Percentiles rank a stretch among this genome's conserved stretches.
These are phyloP conservation scores for Ophiodon elongatus DNA, from an alignment of 2,113 vertebrate genomes.

Conservation along the genomic window DNA sequence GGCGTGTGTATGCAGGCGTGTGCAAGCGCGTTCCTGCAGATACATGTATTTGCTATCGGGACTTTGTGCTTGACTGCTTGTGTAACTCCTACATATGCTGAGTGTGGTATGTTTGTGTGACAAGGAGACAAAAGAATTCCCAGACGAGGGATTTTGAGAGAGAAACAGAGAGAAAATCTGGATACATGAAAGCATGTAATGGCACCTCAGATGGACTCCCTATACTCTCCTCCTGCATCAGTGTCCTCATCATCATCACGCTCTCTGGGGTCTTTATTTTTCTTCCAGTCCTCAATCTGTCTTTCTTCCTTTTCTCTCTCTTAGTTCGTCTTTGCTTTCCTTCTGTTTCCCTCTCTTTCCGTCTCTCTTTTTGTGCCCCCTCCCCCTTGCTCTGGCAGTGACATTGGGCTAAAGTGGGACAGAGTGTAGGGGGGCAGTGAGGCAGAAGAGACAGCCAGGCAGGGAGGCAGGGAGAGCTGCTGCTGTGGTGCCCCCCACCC, in stretches of 20 bases:
- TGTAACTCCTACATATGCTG: slow-evolving; percentile 66
- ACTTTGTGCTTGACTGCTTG: slow-evolving; percentile 65
- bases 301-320: slow-evolving; percentile 15
- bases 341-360: slow-evolving; percentile 10
- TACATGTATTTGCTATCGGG: slow-evolving; percentile 48
- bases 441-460: slow-evolving; percentile 82
- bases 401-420: slow-evolving; percentile 85
- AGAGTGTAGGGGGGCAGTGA: slow-evolving; percentile 79
- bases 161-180: slow-evolving; percentile 25
- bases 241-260: slow-evolving; percentile 38
- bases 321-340: slow-evolving; percentile 31
- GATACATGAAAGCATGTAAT: slow-evolving; percentile 29
- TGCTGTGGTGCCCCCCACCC: slow-evolving; percentile 33
- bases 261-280: slow-evolving; percentile 30
- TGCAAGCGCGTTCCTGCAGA: slow-evolving; percentile 14
- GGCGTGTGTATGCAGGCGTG: neutral
- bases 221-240: slow-evolving; percentile 24
- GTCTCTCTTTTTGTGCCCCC: slow-evolving; percentile 46
- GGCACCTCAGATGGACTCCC: slow-evolving; percentile 33
- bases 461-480: slow-evolving; percentile 69
- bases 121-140: slow-evolving; percentile 59
- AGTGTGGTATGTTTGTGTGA: slow-evolving; percentile 63
- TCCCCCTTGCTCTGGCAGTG: slow-evolving; percentile 77
- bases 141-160: slow-evolving; percentile 29
- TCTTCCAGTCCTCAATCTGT: slow-evolving; percentile 23